Evolutionary conservation across 2,797 vertebrate genomes (phyloP), one percentile per base, ranked within the genome.

Genomic region (Cichlasoma orientale): DNA sequence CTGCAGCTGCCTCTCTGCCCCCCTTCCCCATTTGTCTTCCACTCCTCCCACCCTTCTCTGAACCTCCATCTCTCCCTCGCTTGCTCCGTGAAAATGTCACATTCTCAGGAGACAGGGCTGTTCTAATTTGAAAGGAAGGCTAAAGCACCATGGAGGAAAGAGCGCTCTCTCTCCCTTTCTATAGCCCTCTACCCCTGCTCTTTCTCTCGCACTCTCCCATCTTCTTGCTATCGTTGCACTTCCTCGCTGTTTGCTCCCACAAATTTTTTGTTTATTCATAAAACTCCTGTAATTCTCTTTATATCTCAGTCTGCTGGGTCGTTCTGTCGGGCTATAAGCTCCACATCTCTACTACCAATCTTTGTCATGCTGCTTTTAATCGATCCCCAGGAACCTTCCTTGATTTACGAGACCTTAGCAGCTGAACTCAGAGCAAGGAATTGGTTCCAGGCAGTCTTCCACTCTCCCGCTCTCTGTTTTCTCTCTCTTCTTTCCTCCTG

Each of bases 121-220:
- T 82, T 95, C 90, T 94, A 94, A 95, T 95, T 95, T 89, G 86
- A 91, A 95, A 93, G 92, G 92, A 95, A 95, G 92, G 86, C 92
- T 92, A 92, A 94, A 92, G 86, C 93, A 92, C 91, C 90, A 89
- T 86, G 85, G 82, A 88, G 89, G 90, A 92, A 82, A 83, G 88
- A 91, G 87, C 82, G 53, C 85, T 88, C 90, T 47, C 77, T 82
- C 78, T 66, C 81, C 55, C 61, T 44, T 31, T 77, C 41, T 77
- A 70, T 74, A 63, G 57, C 86, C 61, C 74, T 70, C 72, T 74
- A 66, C 71, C 61, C 63, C 78, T 63, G 75, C 86, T 47, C 36
- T 53, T 66, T 63, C 82, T 68, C 53, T 55, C 9, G 11, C 71
- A 29, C 77, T 77, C 77, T 23, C 72, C 52, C 8, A 27, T 72